Base-by-base conservation (phyloP, 2,797 vertebrate species). In the Macroramphosus scolopax region DNA sequence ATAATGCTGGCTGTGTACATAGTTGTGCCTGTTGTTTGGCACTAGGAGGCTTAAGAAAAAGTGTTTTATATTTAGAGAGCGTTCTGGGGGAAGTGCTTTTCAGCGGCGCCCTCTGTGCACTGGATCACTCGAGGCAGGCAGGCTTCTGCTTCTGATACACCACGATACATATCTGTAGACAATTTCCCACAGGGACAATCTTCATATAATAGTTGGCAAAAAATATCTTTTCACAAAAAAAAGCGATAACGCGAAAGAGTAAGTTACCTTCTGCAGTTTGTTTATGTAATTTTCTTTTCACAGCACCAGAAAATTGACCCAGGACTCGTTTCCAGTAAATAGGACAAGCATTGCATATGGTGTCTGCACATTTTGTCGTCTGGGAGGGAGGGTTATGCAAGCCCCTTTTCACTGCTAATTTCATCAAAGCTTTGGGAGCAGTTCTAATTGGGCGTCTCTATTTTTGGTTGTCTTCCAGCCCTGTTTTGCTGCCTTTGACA, bases 401-500 rank as follows among this genome's bases (percentile, higher is more conserved):
- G 78, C 71, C 68, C 68, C 61, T 56, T 81, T 86, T 84, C 74
- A 73, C 63, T 48, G 77, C 80, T 87, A 86, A 87, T 87, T 84
- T 84, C 85, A 86, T 88, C 87, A 86, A 87, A 87, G 85, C 83
- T 76, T 75, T 79, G 78, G 81, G 83, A 86, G 77, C 73, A 83
- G 38, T 80, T 88, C 75, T 88, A 88, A 88, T 87, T 88, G 84
- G 84, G 78, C 71, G 38, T 84, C 84, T 87, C 85, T 85, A 87
- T 87, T 88, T 86, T 82, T 83, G 83, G 82, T 77, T 63, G 68
- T 85, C 79, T 82, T 84, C 83, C 84, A 85, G 78, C 51, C 68
- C 71, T 80, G 80, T 81, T 85, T 82, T 82, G 74, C 72, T 75
- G 83, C 74, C 75, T 81, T 84, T 80, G 80, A 87, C 76, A 78